A percentile compares a stretch with the other conserved stretches of the same genome.
Conservation (phyloP, 1,140 invertebrate genomes). For the Eueides isabella region DNA sequence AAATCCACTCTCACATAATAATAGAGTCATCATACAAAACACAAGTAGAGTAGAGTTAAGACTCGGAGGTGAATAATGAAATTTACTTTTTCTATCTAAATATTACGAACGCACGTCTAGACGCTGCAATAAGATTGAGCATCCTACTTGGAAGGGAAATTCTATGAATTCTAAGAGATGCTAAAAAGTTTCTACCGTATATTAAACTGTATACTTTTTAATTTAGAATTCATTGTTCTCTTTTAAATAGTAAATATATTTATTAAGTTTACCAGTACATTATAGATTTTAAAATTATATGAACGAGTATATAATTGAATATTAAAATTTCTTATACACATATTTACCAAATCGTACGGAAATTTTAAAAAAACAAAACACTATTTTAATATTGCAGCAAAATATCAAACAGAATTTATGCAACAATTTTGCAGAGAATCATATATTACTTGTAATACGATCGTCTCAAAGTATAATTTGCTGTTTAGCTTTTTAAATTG, state of each 20-base stretch:
- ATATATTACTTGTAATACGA: too few species aligned
- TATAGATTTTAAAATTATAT: too few species aligned
- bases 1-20: neutral
- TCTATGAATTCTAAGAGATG: neutral
- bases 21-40: neutral
- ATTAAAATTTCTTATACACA: too few species aligned
- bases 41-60: neutral
- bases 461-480: too few species aligned
- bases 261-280: too few species aligned
- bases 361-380: too few species aligned
- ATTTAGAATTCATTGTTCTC: neutral
- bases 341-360: too few species aligned
- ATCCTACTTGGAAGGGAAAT: neutral
- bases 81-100: neutral
- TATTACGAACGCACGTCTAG: slow-evolving; percentile 6
- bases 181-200: neutral
- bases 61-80: neutral
- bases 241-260: neutral
- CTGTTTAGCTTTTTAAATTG: too few species aligned
- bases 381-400: too few species aligned
- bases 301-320: too few species aligned
- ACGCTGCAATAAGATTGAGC: neutral
- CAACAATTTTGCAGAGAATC: too few species aligned
- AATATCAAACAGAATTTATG: too few species aligned
- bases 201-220: neutral